Evolutionary conservation across 92 coral and sea anemone genomes (phyloP), one percentile per base, ranked within the genome.

Genomic region (Zoanthus gigantus): DNA sequence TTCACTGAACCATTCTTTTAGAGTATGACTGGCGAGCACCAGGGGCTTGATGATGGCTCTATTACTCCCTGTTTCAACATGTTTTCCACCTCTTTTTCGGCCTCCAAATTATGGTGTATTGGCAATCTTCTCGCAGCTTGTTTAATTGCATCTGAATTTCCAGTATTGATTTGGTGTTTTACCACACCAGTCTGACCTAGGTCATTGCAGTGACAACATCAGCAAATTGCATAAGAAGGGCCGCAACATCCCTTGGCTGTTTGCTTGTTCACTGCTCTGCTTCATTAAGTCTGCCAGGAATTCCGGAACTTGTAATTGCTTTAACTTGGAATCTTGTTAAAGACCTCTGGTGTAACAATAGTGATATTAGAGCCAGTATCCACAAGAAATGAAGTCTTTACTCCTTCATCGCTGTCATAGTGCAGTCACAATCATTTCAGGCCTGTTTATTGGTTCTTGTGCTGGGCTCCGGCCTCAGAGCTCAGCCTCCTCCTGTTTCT

Each of bases 151-250:
- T 12, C 73, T 23, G 90, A 74, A 52, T 78, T 47, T 54, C 88
- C 90, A 14, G 90, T 90, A 69, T 90, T 44, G 4, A 90, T 90
- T 82, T 29, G 13, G 74, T 90, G 87, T 45, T 54, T 58, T 4
- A 85, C 89, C 63, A 76, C 45, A 60, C 53, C 78, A 34, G 89
- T 84, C 50, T 23, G 86, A 48, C 92, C 90, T 79, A 90, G 65
- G 52, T 90, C 87, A 60, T 37, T 13, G 67, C 28, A 9, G 92
- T 83, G 74, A 90, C 79, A 31, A 90, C 77, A 78, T 85, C 86
- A 50, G 86, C 14, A 76, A 77, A 78, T 61, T 74, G 78, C 6
- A 16, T 58, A 13, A 58, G 23, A 13, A 58, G 65, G n/a, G 18
- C 18, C n/a, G 50, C 4, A 1, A 71, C 78, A 6, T 72, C 32